These are phyloP conservation scores for Syndactyla subalaris DNA, from an alignment of 2,797 vertebrate genomes.

Conservation along the genomic window DNA sequence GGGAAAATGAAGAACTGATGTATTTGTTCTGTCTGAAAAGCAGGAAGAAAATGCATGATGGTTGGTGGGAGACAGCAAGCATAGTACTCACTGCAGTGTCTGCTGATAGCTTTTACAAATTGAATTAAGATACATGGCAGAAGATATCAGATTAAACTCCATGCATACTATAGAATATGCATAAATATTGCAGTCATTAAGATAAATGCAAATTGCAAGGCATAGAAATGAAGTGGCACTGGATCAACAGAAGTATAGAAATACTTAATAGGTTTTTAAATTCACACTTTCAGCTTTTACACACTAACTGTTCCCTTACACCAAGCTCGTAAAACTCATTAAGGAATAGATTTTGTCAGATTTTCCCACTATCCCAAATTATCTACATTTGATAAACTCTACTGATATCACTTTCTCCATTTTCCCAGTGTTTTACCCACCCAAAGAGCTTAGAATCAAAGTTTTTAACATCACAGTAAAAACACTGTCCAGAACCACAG, in stretches of 20 bases:
- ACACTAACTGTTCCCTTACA: not conserved
- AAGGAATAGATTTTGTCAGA: not conserved
- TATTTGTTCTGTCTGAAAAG: constrained; percentile 4
- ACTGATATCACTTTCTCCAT: not conserved
- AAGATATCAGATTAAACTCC: not conserved
- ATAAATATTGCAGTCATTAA: not conserved
- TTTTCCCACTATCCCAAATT: not conserved
- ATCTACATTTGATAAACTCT: not conserved
- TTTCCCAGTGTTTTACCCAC: not conserved
- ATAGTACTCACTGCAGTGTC: not conserved
- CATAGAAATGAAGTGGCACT: not conserved
- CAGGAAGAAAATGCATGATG: not conserved
- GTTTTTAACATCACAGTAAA: not conserved
- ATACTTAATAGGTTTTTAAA: not conserved
- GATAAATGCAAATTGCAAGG: not conserved
- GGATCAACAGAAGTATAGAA: not conserved
- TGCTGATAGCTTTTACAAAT: not conserved
- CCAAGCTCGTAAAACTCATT: not conserved
- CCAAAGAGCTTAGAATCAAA: not conserved
- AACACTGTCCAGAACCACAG: not conserved
- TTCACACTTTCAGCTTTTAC: not conserved
- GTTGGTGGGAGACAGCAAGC: not conserved
- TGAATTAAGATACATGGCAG: not conserved
- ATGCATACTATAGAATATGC: not conserved
- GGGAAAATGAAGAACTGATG: not conserved